Evolutionary conservation across 2,888 invertebrate species (phyloP).

Genomic region (Gnatocerus cornutus): DNA sequence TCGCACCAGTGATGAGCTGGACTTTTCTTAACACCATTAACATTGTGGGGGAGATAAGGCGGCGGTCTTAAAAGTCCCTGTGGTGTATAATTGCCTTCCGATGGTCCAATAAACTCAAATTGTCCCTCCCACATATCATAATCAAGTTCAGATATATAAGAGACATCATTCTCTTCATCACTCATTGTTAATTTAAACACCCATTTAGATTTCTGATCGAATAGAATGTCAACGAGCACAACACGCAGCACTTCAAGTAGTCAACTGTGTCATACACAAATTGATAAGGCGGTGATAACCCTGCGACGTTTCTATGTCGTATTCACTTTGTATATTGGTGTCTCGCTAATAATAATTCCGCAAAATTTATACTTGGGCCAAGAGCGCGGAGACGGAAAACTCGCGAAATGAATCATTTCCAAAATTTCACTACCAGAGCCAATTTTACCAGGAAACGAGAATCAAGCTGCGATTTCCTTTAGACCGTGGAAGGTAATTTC

Average conservation of each 20-base stretch:
- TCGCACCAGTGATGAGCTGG: slow-evolving; percentile 73
- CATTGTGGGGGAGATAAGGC: slow-evolving; percentile 50
- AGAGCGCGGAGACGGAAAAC: neutral
- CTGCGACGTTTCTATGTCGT: slow-evolving; percentile 37
- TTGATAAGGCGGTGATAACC: slow-evolving; percentile 45
- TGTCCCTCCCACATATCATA: slow-evolving; percentile 93
- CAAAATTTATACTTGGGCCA: slow-evolving; percentile 32
- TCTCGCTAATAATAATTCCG: slow-evolving; percentile 29
- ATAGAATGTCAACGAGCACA: slow-evolving; percentile 23
- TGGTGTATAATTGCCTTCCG: slow-evolving; percentile 53
- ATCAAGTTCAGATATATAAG: slow-evolving; percentile 78
- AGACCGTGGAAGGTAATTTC: neutral
- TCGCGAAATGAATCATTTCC: slow-evolving; percentile 28
- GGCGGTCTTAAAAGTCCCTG: slow-evolving; percentile 60
- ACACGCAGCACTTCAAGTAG: slow-evolving; percentile 16
- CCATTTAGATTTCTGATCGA: slow-evolving; percentile 6
- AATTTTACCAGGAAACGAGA: neutral
- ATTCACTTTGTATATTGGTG: slow-evolving; percentile 22
- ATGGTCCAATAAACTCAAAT: slow-evolving; percentile 85
- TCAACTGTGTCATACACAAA: slow-evolving; percentile 18
- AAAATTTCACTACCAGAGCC: slow-evolving; percentile 2
- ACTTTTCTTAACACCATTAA: slow-evolving; percentile 75
- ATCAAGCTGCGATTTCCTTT: neutral
- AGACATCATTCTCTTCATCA: slow-evolving; percentile 68
- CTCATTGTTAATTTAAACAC: slow-evolving; percentile 44